Conservation (phyloP, 2,113 vertebrate species). For the Bombycilla garrulus region DNA sequence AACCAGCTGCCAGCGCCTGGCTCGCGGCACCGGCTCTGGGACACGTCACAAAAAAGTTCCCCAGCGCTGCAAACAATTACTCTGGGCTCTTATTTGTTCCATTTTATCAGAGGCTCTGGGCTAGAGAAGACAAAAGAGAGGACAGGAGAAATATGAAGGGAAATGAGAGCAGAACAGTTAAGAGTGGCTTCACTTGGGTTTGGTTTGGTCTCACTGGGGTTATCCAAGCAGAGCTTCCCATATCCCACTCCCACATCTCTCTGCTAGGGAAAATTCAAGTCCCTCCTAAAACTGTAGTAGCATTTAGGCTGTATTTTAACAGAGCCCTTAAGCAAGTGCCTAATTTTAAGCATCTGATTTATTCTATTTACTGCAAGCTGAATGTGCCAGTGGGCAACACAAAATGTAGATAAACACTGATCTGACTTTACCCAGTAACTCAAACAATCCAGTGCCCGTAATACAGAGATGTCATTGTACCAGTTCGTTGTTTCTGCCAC, state of each 20-base stretch:
- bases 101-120: neutral
- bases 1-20: constrained; percentile 79
- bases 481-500: neutral
- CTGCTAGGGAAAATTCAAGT: neutral
- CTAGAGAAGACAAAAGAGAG: neutral
- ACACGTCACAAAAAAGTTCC: constrained; percentile 15
- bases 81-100: neutral
- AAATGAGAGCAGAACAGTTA: neutral
- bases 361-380: neutral
- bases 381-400: neutral
- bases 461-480: neutral
- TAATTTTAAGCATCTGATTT: neutral
- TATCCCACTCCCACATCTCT: neutral
- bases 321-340: neutral
- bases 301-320: neutral
- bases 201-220: neutral
- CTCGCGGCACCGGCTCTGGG: constrained; percentile 9
- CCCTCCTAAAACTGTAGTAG: neutral
- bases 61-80: constrained; percentile 52
- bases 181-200: neutral
- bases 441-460: neutral
- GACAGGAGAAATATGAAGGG: neutral
- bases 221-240: neutral
- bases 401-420: neutral
- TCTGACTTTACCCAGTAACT: neutral